Base-by-base conservation (phyloP, 1,140 invertebrate species). In the Chionoecetes opilio region DNA sequence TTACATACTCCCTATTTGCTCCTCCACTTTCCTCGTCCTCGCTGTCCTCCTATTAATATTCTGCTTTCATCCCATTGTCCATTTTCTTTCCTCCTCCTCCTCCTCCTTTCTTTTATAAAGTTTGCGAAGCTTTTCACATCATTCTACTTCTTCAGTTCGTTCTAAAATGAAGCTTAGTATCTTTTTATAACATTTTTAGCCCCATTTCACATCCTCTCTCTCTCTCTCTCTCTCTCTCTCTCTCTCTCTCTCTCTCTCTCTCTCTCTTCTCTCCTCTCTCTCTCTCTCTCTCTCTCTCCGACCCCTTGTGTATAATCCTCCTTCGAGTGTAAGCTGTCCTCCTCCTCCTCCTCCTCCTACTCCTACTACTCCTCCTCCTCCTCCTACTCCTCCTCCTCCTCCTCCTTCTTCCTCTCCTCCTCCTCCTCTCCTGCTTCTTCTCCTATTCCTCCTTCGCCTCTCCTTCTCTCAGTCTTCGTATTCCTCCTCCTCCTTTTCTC, bases 221-320 rank as follows among this genome's bases (percentile, higher is more conserved):
- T 53, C 29, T 91, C 37, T 91, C 46, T 38, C 89, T 91, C 41
- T 63, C 89, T 91, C 89, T 91, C 89, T 86, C 84, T 86, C 84
- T 86, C 89, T 91, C 89, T 91, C 89, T 91, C 89, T 63, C 41
- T 29, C n/a, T 46, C n/a, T 21, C 87, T 41, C 38, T 35, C 38
- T 89, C 87, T 89, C 34, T 37, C 34, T 89, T n/a, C 17, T 14
- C 63, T 46, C 63, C 37, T 31, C 90, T 63, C 37, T 63, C 37
- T 91, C 90, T 63, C 90, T 91, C 90, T 31, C 38, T 63, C 38
- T 32, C 53, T n/a, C 53, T 46, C 53, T n/a, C n/a, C 0, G 87
- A 89, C 35, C 38, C 17, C 46, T 29, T 41, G 26, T 75, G 21
- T 82, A 46, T 63, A 92, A 35, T 92, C 91, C 35, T 85, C 21